A percentile compares a stretch with the other conserved stretches of the same genome.
phyloP scores from a whole-genome alignment of 1,140 invertebrate species.

The Achatina immaculata region DNA sequence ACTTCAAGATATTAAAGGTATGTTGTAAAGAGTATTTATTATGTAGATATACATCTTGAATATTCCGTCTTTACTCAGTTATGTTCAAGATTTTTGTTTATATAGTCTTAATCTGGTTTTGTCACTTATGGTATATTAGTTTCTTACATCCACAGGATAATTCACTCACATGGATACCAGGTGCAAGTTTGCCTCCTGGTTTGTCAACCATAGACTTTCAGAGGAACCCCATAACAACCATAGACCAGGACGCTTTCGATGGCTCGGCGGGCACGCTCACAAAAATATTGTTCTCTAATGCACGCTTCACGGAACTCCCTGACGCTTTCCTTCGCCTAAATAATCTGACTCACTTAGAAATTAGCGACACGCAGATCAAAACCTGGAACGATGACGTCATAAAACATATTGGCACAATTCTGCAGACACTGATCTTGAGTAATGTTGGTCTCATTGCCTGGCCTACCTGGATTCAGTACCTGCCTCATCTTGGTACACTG shows the following conservation, averaged over 20 bases:
- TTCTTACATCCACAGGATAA: neutral
- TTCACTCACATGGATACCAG: neutral
- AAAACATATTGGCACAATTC: neutral
- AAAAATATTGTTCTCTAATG: neutral
- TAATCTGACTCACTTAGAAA: neutral
- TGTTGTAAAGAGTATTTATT: too few relatives aligned
- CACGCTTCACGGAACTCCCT: neutral
- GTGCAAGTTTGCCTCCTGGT: neutral
- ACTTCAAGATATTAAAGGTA: too few relatives aligned
- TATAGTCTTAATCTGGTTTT: too few relatives aligned
- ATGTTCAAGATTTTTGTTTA: too few relatives aligned
- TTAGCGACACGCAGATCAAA: neutral
- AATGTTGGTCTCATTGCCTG: neutral
- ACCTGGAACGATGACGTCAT: neutral
- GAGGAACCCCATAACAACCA: neutral
- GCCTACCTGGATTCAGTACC: neutral
- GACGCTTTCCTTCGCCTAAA: neutral
- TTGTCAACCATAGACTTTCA: neutral
- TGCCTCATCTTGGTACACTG: neutral
- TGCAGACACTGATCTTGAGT: neutral
- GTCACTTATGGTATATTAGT: too few relatives aligned
- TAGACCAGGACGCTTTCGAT: neutral
- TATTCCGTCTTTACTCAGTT: too few relatives aligned
- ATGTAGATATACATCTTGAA: too few relatives aligned
- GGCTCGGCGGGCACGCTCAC: neutral